A percentile compares a stretch with the other conserved stretches of the same genome.
Conservation (phyloP, 2,113 vertebrate species). For the Cephalophus harveyi region DNA sequence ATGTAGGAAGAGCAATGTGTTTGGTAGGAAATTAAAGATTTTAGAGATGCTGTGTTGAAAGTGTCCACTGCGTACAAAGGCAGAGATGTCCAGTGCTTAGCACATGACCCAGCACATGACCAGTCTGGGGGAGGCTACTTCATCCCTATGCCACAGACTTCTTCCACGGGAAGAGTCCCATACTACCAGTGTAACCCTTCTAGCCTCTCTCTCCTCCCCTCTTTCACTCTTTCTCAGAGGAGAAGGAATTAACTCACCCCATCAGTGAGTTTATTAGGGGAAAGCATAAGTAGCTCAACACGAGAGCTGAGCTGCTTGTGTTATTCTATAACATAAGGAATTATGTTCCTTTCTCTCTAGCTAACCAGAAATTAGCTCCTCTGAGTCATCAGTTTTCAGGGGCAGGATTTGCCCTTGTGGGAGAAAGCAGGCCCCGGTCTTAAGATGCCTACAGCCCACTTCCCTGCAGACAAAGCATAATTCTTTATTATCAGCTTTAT, state of each 20-base stretch:
- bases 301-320: background rate
- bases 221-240: background rate
- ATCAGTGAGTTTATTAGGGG: background rate
- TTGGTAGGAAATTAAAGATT: background rate
- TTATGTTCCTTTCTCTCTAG: background rate
- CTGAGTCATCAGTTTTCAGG: background rate
- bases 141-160: background rate
- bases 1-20: background rate
- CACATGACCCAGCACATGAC: background rate
- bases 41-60: background rate
- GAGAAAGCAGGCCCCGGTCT: background rate
- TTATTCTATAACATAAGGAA: background rate
- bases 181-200: background rate
- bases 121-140: background rate
- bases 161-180: background rate
- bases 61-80: background rate
- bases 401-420: background rate
- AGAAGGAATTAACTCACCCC: background rate
- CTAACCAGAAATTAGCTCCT: background rate
- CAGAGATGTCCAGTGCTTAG: background rate
- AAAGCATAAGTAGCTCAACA: background rate
- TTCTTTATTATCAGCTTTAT: background rate
- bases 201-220: background rate
- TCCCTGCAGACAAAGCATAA: background rate
- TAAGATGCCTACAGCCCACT: background rate